phyloP scores from a whole-genome alignment of 2,888 invertebrate genomes.

The Rotaria magnacalcarata region DNA sequence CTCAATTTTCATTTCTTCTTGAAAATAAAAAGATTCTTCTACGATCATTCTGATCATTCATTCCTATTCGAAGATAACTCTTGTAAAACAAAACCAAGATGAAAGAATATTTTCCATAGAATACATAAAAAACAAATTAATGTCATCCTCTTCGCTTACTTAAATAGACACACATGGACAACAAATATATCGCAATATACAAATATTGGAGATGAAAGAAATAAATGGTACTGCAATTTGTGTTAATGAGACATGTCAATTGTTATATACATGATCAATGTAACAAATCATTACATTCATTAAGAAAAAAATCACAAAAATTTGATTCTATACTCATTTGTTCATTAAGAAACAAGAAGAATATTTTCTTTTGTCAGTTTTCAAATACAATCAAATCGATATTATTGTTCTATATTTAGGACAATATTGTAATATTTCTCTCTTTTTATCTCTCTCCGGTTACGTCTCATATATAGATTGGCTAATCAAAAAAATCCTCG shows the following conservation, averaged over 20 bases:
- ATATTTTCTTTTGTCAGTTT: neutral
- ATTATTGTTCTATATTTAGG: conserved; percentile 13
- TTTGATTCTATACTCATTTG: neutral
- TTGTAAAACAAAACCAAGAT: neutral
- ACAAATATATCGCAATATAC: neutral
- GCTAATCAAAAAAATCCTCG: neutral
- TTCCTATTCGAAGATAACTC: neutral
- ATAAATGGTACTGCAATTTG: neutral
- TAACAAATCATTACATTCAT: neutral
- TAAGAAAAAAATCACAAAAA: conserved; percentile 1
- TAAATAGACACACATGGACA: conserved; percentile 16
- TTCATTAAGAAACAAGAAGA: too few species aligned
- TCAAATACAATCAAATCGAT: neutral
- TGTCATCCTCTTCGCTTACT: neutral
- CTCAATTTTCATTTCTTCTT: neutral
- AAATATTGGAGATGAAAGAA: neutral
- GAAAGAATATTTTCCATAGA: neutral
- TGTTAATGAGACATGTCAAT: conserved; percentile 13
- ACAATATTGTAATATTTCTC: neutral
- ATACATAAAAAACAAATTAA: neutral
- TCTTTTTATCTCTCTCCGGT: neutral
- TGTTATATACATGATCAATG: neutral
- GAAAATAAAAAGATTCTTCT: neutral
- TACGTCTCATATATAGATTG: neutral
- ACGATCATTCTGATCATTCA: too few species aligned